Evolutionary conservation across 1,140 invertebrate genomes (phyloP).

Genomic region (Amyelois transitella): DNA sequence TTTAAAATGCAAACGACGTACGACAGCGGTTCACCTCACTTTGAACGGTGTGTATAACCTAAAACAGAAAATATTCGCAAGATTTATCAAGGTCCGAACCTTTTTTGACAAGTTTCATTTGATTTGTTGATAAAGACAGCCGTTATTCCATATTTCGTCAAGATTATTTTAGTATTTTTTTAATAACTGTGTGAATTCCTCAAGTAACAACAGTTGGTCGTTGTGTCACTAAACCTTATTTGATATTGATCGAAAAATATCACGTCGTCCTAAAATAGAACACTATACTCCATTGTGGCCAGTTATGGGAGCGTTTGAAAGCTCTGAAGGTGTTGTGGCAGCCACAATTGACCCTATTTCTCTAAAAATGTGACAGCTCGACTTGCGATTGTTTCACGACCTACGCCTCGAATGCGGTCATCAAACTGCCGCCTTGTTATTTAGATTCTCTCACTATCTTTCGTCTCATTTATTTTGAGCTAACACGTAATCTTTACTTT

Average conservation of each 20-base stretch:
- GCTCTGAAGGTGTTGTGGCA: neutral
- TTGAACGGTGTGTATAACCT: too few relatives aligned
- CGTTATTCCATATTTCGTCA: too few relatives aligned
- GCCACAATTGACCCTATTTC: conserved; percentile 29
- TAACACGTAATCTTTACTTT: too few relatives aligned
- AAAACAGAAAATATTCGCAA: too few relatives aligned
- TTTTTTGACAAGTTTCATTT: too few relatives aligned
- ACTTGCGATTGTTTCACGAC: conserved; percentile 3
- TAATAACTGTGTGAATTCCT: neutral
- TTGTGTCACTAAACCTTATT: neutral
- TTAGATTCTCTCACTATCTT: too few relatives aligned
- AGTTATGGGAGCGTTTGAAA: neutral
- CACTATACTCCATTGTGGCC: neutral
- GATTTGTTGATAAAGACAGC: too few relatives aligned
- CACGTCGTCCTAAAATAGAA: neutral
- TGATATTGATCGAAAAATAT: neutral
- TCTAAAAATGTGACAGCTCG: conserved; percentile 22
- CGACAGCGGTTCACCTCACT: neutral
- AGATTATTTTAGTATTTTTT: too few relatives aligned
- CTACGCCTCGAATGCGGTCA: neutral
- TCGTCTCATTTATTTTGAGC: too few relatives aligned
- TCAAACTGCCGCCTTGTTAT: neutral
- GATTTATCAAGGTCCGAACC: too few relatives aligned
- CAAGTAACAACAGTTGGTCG: neutral
- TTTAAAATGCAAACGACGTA: neutral